A percentile compares a stretch with the other conserved stretches of the same genome.
These are phyloP conservation scores for Sitta europaea DNA, from an alignment of 2,113 vertebrate species.

Conservation along the genomic window DNA sequence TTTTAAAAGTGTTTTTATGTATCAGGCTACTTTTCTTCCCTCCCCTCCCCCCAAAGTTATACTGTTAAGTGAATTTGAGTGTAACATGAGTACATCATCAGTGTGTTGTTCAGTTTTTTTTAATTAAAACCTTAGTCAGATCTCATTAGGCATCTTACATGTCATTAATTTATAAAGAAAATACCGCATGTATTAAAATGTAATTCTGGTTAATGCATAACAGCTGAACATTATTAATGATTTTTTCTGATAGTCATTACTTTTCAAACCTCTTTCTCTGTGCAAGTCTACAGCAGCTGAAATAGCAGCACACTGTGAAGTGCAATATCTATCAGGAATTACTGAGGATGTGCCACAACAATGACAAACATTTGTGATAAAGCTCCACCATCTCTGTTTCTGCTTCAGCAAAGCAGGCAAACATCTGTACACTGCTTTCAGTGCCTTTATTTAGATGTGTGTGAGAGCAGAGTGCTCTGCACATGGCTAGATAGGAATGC, in stretches of 20 bases:
- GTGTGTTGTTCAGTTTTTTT: neutral
- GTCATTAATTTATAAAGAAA: neutral
- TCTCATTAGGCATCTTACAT: neutral
- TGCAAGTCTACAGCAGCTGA: neutral
- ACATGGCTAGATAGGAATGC: neutral
- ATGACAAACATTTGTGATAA: neutral
- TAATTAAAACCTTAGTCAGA: neutral
- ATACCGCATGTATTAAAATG: neutral
- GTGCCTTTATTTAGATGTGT: neutral
- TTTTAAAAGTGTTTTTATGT: neutral
- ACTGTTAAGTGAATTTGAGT: neutral
- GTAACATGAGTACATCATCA: neutral
- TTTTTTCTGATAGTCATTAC: neutral
- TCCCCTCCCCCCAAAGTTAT: rapidly evolving
- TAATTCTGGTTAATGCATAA: neutral
- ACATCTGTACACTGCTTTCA: neutral
- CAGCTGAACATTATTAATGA: neutral
- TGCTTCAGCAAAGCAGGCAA: neutral
- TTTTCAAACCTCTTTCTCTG: neutral
- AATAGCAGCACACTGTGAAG: neutral
- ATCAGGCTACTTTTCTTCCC: neutral
- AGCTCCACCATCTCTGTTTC: neutral
- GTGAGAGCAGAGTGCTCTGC: neutral
- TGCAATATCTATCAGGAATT: neutral
- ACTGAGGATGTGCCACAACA: neutral